phyloP scores from a whole-genome alignment of 2,888 invertebrate species.

The Thymelicus acteon region DNA sequence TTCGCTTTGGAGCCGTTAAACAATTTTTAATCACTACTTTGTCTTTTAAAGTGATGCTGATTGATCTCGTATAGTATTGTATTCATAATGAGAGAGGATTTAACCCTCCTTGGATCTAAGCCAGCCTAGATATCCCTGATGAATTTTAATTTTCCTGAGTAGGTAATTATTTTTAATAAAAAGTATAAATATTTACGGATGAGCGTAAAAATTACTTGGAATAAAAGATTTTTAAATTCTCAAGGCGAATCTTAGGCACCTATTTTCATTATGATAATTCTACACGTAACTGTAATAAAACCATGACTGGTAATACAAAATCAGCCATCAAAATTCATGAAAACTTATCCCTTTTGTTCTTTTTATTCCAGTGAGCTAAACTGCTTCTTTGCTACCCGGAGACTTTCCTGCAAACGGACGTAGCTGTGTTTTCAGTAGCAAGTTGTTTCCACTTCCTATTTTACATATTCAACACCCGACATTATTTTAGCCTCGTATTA shows the following conservation, averaged over 20 bases:
- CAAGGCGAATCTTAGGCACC: background rate
- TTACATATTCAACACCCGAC: constrained; percentile 35
- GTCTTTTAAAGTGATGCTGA: too few relatives aligned
- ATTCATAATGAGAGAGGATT: too few relatives aligned
- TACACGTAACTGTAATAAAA: constrained; percentile 18
- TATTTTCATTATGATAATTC: background rate
- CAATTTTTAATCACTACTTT: too few relatives aligned
- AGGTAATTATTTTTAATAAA: too few relatives aligned
- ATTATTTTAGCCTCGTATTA: constrained; percentile 32
- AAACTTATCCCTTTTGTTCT: constrained; percentile 27
- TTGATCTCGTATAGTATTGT: too few relatives aligned
- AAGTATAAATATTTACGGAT: too few relatives aligned
- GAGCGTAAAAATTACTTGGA: too few relatives aligned
- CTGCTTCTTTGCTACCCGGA: constrained; percentile 25
- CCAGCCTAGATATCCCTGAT: too few relatives aligned
- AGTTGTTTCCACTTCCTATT: constrained; percentile 33
- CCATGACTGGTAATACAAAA: constrained; percentile 24
- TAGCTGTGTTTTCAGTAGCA: constrained; percentile 30
- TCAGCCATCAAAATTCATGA: constrained; percentile 35
- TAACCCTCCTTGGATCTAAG: too few relatives aligned
- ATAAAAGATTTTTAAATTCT: background rate
- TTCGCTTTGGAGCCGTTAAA: too few relatives aligned
- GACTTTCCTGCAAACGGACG: constrained; percentile 27
- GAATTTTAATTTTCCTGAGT: too few relatives aligned
- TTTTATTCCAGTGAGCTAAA: constrained; percentile 30